Base-by-base conservation (phyloP, 2,888 invertebrate genomes). In the Pinctada fucata region DNA sequence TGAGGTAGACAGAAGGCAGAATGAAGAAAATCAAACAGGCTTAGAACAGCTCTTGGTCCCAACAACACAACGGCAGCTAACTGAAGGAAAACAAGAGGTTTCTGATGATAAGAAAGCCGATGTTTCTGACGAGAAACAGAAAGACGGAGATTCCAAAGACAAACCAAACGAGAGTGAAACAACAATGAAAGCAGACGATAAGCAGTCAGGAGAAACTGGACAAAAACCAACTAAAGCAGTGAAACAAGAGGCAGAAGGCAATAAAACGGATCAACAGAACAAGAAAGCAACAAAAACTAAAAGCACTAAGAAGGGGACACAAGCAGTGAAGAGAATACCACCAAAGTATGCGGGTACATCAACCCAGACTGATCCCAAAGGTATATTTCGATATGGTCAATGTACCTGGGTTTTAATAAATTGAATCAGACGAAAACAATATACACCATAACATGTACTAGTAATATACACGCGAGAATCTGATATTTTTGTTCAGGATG, bases 291-390 rank as follows among this genome's bases (percentile, higher is more conserved):
- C 31, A 10, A 72, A 8, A 10, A 52, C 3, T 16, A 48, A 68
- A 63, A 72, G 10, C 6, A 47, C 13, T 31, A 50, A 64, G 31
- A 47, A 68, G 64, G 50, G 64, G 51, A 50, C 8, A 67, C 49
- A 2, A n/a, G 51, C 74, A n/a, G 50, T 70, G 31, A 74, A 79
- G 65, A 81, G 76, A 65, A 80, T 75, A 65, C n/a, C 52, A 10
- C 84, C 82, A 47, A 79, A 77, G 5, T 76, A 81, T 70, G 31
- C 81, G 2, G 13, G 13, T 3, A 78, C 64, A 75, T 70, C 50
- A 31, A 80, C 49, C 65, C 82, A 78, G 68, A 76, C 64, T 10
- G 80, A 79, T 10, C 80, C 83, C 1, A 83, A 83, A 81, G 85
- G 83, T 84, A 79, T 76, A 67, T 16, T 3, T 76, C 16, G 31